These are phyloP conservation scores for Poeciliopsis occidentalis DNA, from an alignment of 2,113 vertebrate species.

Conservation along the genomic window DNA sequence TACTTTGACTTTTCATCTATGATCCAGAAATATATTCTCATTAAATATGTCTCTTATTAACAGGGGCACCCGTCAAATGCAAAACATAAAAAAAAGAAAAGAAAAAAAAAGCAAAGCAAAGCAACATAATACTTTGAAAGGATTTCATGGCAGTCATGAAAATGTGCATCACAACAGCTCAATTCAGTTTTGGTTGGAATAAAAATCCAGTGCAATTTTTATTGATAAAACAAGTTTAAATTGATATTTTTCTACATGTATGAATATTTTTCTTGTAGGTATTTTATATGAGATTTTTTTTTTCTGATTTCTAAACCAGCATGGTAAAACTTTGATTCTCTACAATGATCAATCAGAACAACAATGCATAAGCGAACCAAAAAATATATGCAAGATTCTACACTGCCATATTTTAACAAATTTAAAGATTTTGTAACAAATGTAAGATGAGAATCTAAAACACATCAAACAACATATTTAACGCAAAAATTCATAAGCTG, in stretches of 20 bases:
- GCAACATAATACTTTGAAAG: not conserved
- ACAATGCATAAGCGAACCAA: constrained; percentile 24
- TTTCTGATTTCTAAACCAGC: not conserved
- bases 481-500: not conserved
- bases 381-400: constrained; percentile 40
- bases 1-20: constrained; percentile 51
- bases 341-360: not conserved
- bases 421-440: not conserved
- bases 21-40: constrained; percentile 41
- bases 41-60: constrained; percentile 47
- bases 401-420: not conserved
- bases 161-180: not conserved
- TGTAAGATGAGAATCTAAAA: not conserved
- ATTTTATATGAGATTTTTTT: not conserved
- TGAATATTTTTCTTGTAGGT: not conserved
- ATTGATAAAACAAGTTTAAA: too few species aligned
- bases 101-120: not conserved
- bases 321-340: too few species aligned
- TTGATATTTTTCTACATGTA: not conserved
- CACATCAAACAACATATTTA: not conserved
- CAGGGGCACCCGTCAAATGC: constrained; percentile 20
- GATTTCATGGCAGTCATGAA: not conserved
- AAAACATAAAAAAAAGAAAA: not conserved
- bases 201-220: not conserved
- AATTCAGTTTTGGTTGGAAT: not conserved